A percentile compares a stretch with the other conserved stretches of the same genome.
These are phyloP conservation scores for Parotia lawesii DNA, from an alignment of 2,113 vertebrate species.

Conservation along the genomic window DNA sequence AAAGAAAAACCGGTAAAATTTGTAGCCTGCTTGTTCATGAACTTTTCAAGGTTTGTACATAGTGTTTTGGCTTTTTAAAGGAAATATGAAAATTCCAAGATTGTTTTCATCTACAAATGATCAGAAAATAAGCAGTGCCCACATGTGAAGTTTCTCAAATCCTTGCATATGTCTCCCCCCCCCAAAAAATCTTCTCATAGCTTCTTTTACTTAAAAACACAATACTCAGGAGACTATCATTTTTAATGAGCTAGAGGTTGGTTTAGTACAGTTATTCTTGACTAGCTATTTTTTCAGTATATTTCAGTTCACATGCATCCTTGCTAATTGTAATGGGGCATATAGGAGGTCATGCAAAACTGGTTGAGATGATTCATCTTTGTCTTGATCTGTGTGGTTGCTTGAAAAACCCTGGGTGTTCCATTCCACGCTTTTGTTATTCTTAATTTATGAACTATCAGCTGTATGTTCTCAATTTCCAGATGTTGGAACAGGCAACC, in stretches of 20 bases:
- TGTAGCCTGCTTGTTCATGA: rapidly evolving
- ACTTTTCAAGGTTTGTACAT: not conserved
- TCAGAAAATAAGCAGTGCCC: not conserved
- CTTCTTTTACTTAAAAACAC: not conserved
- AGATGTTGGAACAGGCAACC: not conserved
- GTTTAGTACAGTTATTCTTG: not conserved
- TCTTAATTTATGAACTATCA: not conserved
- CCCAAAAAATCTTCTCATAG: not conserved
- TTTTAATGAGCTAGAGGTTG: not conserved
- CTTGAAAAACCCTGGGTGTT: not conserved
- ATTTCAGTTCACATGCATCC: not conserved
- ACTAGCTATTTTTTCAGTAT: not conserved
- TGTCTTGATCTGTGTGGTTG: not conserved
- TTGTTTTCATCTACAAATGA: not conserved
- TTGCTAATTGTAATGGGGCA: not conserved
- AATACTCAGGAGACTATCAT: not conserved
- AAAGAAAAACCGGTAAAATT: not conserved
- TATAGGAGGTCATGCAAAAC: not conserved
- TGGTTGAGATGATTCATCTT: not conserved
- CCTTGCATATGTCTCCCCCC: not conserved
- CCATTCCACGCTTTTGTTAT: not conserved
- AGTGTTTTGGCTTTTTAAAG: not conserved
- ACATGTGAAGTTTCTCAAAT: not conserved
- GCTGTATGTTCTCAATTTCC: not conserved
- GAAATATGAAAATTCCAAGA: not conserved